A percentile compares a stretch with the other conserved stretches of the same genome.
phyloP scores from a whole-genome alignment of 2,113 vertebrate species.

The Bombycilla garrulus region DNA sequence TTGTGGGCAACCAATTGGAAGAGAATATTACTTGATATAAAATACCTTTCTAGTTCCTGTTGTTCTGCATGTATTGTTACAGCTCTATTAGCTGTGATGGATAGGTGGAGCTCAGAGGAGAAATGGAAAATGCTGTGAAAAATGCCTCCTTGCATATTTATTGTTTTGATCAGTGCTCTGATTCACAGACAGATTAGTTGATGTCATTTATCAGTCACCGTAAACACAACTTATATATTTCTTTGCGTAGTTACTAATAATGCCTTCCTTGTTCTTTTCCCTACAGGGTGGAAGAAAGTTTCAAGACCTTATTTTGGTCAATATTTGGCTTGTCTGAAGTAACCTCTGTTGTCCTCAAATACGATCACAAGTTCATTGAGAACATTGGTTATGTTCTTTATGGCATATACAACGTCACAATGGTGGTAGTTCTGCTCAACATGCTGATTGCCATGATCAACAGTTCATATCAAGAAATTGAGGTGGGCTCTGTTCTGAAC shows the following conservation, averaged over 20 bases:
- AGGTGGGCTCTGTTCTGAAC: constrained; percentile 68
- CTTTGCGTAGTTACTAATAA: background rate
- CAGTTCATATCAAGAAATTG: constrained; percentile 88
- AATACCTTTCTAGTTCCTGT: background rate
- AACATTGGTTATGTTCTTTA: constrained; percentile 89
- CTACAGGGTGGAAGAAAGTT: constrained; percentile 87
- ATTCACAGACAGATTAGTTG: background rate
- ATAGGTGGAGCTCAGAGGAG: background rate
- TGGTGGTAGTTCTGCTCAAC: constrained; percentile 89
- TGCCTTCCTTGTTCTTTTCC: background rate
- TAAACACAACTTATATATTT: background rate
- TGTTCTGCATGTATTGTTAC: background rate
- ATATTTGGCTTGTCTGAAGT: constrained; percentile 90
- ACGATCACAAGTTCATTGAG: constrained; percentile 90
- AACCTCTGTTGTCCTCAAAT: constrained; percentile 87
- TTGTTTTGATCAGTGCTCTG: background rate
- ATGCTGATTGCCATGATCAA: constrained; percentile 93
- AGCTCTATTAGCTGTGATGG: background rate
- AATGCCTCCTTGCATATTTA: background rate
- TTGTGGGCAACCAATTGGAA: background rate
- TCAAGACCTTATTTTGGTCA: constrained; percentile 91
- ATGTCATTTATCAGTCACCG: background rate
- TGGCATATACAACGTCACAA: constrained; percentile 88
- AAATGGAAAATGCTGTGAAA: background rate
- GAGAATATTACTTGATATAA: background rate